Percentiles rank a stretch among this genome's conserved stretches.
Conservation (phyloP, 37 sponge, comb jelly and placozoan genomes). For the Oopsacas minuta region DNA sequence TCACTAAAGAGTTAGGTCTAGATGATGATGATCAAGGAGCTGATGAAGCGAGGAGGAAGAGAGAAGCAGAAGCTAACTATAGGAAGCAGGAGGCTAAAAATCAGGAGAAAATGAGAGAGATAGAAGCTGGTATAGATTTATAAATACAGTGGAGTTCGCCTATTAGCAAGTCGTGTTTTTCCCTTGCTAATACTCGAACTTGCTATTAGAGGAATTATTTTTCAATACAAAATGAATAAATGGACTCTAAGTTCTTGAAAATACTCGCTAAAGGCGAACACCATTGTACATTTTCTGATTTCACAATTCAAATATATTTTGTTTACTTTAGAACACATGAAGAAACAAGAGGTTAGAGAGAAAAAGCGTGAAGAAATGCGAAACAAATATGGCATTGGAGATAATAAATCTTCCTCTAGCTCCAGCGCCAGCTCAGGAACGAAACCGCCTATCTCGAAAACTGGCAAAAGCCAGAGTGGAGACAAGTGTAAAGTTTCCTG, state of each 20-base stretch:
- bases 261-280: no score
- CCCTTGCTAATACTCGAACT: no score
- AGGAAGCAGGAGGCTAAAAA: neutral
- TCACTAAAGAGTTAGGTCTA: neutral
- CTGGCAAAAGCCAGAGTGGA: neutral
- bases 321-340: neutral
- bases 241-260: no score
- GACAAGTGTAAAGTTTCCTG: neutral
- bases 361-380: neutral
- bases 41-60: neutral
- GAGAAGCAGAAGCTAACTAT: neutral
- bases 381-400: constrained; percentile 8
- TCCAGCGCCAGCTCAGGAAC: neutral
- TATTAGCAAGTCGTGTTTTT: no score
- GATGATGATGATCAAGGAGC: neutral
- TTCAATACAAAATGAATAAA: no score
- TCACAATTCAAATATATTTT: no score
- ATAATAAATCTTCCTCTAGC: neutral
- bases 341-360: neutral
- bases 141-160: no score
- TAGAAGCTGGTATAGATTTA: constrained; percentile 1
- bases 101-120: neutral
- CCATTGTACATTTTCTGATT: no score
- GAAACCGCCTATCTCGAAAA: neutral
- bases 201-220: no score